These are phyloP conservation scores for Okapia johnstoni DNA, from an alignment of 2,113 vertebrate genomes.

Conservation along the genomic window DNA sequence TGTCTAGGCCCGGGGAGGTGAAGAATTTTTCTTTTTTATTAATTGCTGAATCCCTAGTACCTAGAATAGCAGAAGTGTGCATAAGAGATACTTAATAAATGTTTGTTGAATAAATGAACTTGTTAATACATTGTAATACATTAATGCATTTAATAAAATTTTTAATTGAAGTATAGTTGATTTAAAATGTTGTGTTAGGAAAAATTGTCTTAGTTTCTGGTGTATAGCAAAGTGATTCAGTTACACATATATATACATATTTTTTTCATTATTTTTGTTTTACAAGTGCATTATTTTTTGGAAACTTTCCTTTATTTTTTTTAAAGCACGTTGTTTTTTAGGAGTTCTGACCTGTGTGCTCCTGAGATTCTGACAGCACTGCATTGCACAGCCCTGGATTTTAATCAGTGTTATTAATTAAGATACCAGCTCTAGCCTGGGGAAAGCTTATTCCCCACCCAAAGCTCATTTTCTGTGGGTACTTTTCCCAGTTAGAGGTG, in stretches of 20 bases:
- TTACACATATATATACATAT: neutral
- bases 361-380: neutral
- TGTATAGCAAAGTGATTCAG: neutral
- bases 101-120: neutral
- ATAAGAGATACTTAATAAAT: neutral
- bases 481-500: slow-evolving; percentile 6
- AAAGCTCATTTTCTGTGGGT: neutral
- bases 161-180: neutral
- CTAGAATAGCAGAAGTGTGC: neutral
- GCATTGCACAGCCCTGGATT: neutral
- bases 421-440: neutral
- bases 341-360: neutral
- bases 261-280: neutral
- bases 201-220: neutral
- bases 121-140: neutral
- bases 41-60: neutral
- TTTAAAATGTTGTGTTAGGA: neutral
- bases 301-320: neutral
- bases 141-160: neutral
- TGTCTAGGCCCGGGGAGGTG: neutral
- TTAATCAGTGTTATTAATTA: neutral
- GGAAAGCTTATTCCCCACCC: neutral
- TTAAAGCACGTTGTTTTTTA: neutral
- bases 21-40: neutral
- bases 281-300: neutral